phyloP scores from a whole-genome alignment of 2,113 vertebrate genomes.

The Platysteira castanea region DNA sequence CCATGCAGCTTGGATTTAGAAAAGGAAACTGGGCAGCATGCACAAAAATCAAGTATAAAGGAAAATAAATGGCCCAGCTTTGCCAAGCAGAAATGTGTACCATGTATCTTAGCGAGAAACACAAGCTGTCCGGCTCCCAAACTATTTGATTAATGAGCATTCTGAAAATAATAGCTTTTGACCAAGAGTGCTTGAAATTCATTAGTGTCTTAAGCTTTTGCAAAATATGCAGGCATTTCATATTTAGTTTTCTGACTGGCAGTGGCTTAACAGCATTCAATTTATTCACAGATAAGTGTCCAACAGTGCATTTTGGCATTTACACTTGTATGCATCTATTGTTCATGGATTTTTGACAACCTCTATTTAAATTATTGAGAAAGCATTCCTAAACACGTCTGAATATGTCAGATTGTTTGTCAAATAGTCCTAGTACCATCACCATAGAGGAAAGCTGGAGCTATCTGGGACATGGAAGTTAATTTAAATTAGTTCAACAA shows the following conservation, averaged over 20 bases:
- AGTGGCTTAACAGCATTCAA: not conserved
- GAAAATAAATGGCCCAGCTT: not conserved
- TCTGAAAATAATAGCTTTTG: constrained; percentile 20
- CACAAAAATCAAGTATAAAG: not conserved
- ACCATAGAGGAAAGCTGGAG: not conserved
- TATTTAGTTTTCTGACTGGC: constrained; percentile 20
- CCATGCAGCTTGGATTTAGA: not conserved
- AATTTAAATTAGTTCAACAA: not conserved
- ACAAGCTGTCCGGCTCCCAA: not conserved
- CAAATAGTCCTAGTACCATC: not conserved
- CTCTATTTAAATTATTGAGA: not conserved
- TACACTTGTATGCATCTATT: not conserved
- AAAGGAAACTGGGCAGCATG: not conserved
- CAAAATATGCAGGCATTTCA: not conserved
- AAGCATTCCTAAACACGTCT: not conserved
- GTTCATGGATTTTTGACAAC: not conserved
- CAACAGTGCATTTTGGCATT: not conserved
- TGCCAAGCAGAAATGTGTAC: not conserved
- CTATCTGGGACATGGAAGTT: not conserved
- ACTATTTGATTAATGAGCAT: constrained; percentile 34
- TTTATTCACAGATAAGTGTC: not conserved
- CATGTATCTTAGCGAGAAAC: not conserved
- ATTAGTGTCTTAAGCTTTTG: not conserved
- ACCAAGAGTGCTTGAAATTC: not conserved
- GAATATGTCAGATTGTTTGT: not conserved